Percentiles rank a stretch among this genome's conserved stretches.
These are phyloP conservation scores for Microchirus variegatus DNA, from an alignment of 2,797 vertebrate species.

Conservation along the genomic window DNA sequence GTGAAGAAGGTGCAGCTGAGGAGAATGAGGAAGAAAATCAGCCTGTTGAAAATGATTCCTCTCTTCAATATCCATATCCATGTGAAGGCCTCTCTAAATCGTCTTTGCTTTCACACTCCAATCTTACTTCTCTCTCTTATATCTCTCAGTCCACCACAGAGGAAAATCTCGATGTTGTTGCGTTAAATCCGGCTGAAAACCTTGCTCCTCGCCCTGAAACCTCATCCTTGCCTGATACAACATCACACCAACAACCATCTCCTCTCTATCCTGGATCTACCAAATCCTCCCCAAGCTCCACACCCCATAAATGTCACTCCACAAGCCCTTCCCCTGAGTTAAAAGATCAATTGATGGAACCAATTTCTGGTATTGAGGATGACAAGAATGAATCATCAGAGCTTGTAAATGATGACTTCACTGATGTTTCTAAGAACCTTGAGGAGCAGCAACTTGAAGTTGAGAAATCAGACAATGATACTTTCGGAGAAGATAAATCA, in stretches of 20 bases:
- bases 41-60: slow-evolving; percentile 1
- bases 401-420: slow-evolving; percentile 16
- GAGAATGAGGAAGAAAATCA: slow-evolving; percentile 13
- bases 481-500: too few relatives aligned
- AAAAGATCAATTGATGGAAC: slow-evolving; percentile 6
- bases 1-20: slow-evolving; percentile 13
- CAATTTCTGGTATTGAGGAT: background rate
- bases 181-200: slow-evolving; percentile 1
- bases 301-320: slow-evolving; percentile 5
- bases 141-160: slow-evolving; percentile 24
- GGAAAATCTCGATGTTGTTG: slow-evolving; percentile 14
- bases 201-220: slow-evolving; percentile 8
- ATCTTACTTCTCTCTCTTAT: background rate
- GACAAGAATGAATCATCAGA: slow-evolving; percentile 29
- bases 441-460: slow-evolving; percentile 21
- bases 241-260: slow-evolving; percentile 16
- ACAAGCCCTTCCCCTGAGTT: slow-evolving; percentile 8
- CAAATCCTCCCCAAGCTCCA: slow-evolving; percentile 4
- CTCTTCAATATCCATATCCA: slow-evolving; percentile 13
- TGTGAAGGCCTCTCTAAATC: slow-evolving; percentile 1
- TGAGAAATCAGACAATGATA: background rate
- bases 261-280: slow-evolving; percentile 11
- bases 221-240: slow-evolving; percentile 6
- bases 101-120: background rate
- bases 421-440: background rate